Conservation (phyloP, 1,140 invertebrate species). For the Orchestia grillus region DNA sequence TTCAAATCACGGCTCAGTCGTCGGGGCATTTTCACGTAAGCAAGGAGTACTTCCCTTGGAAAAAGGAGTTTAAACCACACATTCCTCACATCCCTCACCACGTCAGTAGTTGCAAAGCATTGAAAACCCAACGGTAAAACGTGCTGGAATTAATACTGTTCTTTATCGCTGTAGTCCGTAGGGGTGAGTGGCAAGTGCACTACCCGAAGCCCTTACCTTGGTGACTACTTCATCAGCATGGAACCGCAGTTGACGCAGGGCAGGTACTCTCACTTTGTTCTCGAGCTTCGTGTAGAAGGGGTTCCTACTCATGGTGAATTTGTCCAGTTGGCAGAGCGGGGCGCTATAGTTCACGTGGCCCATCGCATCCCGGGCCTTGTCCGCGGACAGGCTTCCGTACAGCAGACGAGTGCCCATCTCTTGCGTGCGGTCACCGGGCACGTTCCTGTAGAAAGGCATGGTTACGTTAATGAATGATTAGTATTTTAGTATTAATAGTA, state of each 20-base stretch:
- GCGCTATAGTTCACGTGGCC: conserved; percentile 10
- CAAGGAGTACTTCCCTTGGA: too few relatives aligned
- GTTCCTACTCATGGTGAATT: conserved; percentile 3
- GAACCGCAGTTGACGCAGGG: conserved; percentile 25
- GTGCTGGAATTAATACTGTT: too few relatives aligned
- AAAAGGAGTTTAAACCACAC: too few relatives aligned
- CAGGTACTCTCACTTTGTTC: conserved; percentile 26
- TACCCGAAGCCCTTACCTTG: not conserved
- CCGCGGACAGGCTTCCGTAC: not conserved
- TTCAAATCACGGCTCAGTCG: too few relatives aligned
- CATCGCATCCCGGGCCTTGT: not conserved
- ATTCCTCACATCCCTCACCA: too few relatives aligned
- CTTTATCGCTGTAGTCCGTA: too few relatives aligned
- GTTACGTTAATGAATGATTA: too few relatives aligned
- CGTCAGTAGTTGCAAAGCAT: too few relatives aligned
- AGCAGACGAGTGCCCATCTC: conserved; percentile 54
- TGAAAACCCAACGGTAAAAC: too few relatives aligned
- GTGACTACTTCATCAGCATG: conserved; percentile 47
- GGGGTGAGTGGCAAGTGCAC: too few relatives aligned
- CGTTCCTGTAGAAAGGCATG: conserved; percentile 18
- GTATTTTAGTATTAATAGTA: too few relatives aligned
- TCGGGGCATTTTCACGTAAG: too few relatives aligned
- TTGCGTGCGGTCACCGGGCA: not conserved
- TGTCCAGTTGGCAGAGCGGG: conserved; percentile 52
- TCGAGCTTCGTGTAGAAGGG: conserved; percentile 60